phyloP scores from a whole-genome alignment of 2,113 vertebrate genomes.

The Clarias macrocephalus region DNA sequence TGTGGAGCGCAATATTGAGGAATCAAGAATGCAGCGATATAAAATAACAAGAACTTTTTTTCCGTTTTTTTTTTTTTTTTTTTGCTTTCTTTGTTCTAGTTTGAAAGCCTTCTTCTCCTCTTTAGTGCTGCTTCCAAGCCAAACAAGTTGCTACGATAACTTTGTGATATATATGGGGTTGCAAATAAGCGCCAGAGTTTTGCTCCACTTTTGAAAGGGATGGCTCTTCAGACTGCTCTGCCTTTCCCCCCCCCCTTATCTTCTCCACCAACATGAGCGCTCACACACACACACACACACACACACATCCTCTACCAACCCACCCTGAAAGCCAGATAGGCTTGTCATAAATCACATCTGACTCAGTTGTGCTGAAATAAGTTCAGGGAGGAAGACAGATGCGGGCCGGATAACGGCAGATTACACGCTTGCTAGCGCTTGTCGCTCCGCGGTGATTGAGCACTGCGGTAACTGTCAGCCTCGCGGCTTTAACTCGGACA shows the following conservation, averaged over 20 bases:
- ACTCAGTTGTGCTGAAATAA: constrained; percentile 37
- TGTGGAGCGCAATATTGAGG: constrained; percentile 26
- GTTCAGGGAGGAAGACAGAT: constrained; percentile 47
- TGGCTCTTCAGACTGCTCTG: constrained; percentile 39
- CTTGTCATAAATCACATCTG: constrained; percentile 57
- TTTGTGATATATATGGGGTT: constrained; percentile 42
- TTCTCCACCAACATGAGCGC: background rate
- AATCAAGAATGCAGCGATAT: constrained; percentile 13
- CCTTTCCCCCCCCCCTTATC: background rate
- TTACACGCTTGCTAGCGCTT: constrained; percentile 32
- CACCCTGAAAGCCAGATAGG: constrained; percentile 41
- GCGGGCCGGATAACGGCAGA: constrained; percentile 43
- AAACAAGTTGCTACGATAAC: constrained; percentile 45
- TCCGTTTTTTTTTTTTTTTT: background rate
- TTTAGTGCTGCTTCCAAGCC: constrained; percentile 4
- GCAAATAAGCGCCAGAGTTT: constrained; percentile 55
- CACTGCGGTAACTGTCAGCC: constrained; percentile 33
- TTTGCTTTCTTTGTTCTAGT: constrained; percentile 43
- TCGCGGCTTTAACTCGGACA: constrained; percentile 39
- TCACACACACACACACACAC: background rate
- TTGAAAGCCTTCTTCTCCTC: constrained; percentile 33
- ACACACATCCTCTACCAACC: background rate
- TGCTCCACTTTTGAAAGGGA: constrained; percentile 54
- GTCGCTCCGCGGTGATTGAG: constrained; percentile 32
- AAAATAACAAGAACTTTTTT: constrained; percentile 36